Percentiles rank a stretch among this genome's conserved stretches.
Evolutionary conservation across 2,797 vertebrate species (phyloP).

Genomic region (Halcyon smyrnensis): DNA sequence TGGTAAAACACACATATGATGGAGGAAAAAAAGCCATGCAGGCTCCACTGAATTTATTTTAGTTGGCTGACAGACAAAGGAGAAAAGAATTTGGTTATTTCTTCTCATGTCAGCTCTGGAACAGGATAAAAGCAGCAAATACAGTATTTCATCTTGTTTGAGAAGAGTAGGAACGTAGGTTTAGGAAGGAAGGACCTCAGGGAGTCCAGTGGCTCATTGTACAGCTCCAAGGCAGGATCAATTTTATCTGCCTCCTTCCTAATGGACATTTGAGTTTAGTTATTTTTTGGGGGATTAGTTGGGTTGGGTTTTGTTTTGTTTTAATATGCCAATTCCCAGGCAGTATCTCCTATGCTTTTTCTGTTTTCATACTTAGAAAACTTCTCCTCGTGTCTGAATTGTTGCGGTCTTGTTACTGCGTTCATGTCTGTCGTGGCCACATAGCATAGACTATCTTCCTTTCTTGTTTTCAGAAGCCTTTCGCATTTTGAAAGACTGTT

Average conservation of each 20-base stretch:
- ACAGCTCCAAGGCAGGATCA: background rate
- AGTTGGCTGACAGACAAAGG: background rate
- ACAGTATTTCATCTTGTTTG: background rate
- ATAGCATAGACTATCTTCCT: background rate
- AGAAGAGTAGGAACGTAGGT: accelerated
- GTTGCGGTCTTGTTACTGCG: background rate
- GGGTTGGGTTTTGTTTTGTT: background rate
- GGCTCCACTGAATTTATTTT: background rate
- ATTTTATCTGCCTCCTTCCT: background rate
- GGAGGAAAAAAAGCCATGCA: background rate
- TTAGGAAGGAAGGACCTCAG: background rate
- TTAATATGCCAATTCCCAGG: background rate
- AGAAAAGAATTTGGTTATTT: background rate
- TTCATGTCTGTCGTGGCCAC: background rate
- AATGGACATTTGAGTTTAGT: background rate
- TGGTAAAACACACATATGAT: background rate
- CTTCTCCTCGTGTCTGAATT: background rate
- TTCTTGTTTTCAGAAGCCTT: background rate
- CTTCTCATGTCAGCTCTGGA: background rate
- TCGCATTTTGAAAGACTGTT: background rate
- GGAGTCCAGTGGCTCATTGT: background rate
- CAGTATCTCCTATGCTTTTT: background rate
- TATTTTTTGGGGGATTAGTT: background rate
- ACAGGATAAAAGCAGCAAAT: background rate
- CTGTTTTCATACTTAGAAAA: background rate